A percentile compares a stretch with the other conserved stretches of the same genome.
phyloP scores from a whole-genome alignment of 2,113 vertebrate species.

The Tychaedon coryphoeus region DNA sequence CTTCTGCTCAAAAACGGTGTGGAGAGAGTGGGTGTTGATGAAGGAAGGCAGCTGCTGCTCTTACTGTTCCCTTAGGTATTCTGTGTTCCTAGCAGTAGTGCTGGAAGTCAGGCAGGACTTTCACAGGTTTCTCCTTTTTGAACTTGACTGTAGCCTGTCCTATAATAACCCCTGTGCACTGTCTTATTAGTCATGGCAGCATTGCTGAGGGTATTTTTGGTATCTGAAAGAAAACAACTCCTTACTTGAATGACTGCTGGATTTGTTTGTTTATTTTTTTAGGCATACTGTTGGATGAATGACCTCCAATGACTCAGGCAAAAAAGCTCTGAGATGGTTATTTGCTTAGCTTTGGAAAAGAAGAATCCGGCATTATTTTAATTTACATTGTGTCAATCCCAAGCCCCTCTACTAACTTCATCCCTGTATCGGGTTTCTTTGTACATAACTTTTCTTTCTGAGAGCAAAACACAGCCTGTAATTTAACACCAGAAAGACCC shows the following conservation, averaged over 20 bases:
- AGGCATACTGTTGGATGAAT: conserved; percentile 5
- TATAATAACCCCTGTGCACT: neutral
- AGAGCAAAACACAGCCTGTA: neutral
- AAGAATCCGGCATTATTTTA: neutral
- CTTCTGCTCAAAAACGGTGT: neutral
- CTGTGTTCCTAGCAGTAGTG: neutral
- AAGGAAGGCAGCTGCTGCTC: neutral
- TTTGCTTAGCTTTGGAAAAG: conserved; percentile 29
- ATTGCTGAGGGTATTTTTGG: neutral
- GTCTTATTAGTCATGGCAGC: neutral
- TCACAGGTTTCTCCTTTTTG: neutral
- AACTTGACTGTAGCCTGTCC: neutral
- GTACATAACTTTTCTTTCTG: neutral
- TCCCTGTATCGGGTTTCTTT: neutral
- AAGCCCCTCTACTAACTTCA: neutral
- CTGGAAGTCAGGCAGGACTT: neutral
- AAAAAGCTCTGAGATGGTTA: neutral
- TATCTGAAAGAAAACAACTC: neutral
- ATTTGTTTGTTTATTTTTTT: conserved; percentile 52
- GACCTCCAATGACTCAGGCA: conserved; percentile 27
- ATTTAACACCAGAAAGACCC: neutral
- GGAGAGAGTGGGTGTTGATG: neutral
- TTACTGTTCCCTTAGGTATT: neutral
- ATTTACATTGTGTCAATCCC: neutral
- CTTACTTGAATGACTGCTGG: neutral